Percentiles rank a stretch among this genome's conserved stretches.
Conservation (phyloP, 1,140 invertebrate species). For the Radopholus similis region DNA sequence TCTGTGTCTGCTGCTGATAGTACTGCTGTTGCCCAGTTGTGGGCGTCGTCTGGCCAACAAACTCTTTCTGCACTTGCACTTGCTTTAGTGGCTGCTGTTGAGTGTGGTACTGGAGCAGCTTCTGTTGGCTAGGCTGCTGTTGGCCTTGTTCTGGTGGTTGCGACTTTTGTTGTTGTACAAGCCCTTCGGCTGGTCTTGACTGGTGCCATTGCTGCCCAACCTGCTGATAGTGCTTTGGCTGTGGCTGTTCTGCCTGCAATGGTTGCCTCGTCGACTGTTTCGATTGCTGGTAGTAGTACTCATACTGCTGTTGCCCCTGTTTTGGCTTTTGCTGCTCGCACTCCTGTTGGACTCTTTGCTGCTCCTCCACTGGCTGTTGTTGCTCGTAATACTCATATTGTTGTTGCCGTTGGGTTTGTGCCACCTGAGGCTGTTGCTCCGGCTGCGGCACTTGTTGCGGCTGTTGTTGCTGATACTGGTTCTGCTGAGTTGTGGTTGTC, state of each 20-base stretch:
- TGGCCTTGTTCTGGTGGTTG: neutral
- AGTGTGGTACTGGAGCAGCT: too few relatives aligned
- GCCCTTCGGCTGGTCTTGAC: neutral
- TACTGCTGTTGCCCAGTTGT: neutral
- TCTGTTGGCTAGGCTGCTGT: too few relatives aligned
- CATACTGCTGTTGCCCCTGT: neutral
- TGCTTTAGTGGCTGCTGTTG: neutral
- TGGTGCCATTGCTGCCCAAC: slow-evolving; percentile 12
- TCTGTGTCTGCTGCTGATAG: neutral
- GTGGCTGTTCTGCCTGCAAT: neutral
- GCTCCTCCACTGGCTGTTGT: neutral
- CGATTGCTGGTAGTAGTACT: neutral
- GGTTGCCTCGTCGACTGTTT: neutral
- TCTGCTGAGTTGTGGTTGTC: neutral
- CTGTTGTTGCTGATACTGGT: neutral
- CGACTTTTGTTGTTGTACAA: neutral
- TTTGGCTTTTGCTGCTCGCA: slow-evolving; percentile 4
- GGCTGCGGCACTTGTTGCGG: neutral
- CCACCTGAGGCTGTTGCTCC: slow-evolving; percentile 2
- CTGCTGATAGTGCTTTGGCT: neutral
- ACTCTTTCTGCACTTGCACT: neutral
- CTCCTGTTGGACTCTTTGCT: neutral
- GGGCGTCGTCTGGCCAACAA: neutral
- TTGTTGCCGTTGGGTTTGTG: neutral
- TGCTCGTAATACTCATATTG: neutral